These are phyloP conservation scores for Micrastur ruficollis DNA, from an alignment of 2,797 vertebrate genomes.

Conservation along the genomic window DNA sequence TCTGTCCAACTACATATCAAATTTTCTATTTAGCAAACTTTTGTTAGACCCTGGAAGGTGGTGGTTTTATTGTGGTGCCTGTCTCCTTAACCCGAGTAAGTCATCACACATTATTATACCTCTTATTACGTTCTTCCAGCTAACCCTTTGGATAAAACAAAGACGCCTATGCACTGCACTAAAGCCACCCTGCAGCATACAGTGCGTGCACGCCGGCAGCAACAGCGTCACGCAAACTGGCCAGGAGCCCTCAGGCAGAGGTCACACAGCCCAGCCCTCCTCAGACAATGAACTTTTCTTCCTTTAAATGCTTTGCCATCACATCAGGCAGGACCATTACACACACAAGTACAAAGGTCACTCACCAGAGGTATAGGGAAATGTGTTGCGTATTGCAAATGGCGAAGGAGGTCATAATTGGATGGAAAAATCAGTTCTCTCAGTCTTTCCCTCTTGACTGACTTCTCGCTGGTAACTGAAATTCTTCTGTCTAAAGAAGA, in stretches of 20 bases:
- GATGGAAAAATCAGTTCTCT: constrained; percentile 74
- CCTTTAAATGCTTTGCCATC: not conserved
- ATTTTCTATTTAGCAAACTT: not conserved
- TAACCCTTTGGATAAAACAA: accelerated
- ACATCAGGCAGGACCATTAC: not conserved
- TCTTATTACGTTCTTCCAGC: accelerated
- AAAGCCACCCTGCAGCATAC: not conserved
- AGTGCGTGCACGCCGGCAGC: accelerated
- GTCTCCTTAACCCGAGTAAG: not conserved
- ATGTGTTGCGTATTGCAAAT: constrained; percentile 75
- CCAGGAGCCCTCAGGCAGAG: not conserved
- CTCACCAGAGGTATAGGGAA: constrained; percentile 79
- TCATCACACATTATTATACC: accelerated
- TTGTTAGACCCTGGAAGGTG: not conserved
- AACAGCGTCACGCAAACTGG: accelerated
- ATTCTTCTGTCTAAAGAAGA: constrained; percentile 67
- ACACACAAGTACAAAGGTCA: not conserved
- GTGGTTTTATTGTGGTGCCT: not conserved
- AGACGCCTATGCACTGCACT: accelerated
- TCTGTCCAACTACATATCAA: not conserved
- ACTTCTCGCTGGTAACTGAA: constrained; percentile 67
- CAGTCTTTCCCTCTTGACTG: constrained; percentile 68
- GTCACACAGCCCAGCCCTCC: not conserved
- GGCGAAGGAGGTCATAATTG: constrained; percentile 73
- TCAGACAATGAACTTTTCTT: not conserved